Conservation (phyloP, 2,888 invertebrate genomes). For the Venusia cambrica region DNA sequence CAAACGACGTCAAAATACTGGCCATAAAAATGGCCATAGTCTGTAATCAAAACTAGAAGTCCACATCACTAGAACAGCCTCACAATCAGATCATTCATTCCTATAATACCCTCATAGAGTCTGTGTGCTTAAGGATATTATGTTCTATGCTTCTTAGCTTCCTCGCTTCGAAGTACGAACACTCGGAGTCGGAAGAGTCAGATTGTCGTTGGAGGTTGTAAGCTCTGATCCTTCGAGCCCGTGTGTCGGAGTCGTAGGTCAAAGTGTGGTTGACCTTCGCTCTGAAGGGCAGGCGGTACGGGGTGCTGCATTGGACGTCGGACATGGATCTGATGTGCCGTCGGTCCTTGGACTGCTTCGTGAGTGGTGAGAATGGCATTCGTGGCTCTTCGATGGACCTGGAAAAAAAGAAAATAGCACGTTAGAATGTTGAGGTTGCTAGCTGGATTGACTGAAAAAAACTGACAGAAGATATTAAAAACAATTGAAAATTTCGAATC, state of each 20-base stretch:
- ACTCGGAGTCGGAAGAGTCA: conserved; percentile 70
- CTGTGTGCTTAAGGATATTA: conserved; percentile 67
- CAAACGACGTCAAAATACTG: too few species aligned
- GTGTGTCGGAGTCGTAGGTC: conserved; percentile 68
- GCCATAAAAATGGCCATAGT: too few species aligned
- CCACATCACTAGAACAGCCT: too few species aligned
- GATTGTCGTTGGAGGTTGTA: conserved; percentile 48
- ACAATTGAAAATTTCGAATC: too few species aligned
- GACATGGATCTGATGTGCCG: conserved; percentile 75
- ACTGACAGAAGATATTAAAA: too few species aligned
- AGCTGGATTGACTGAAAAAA: too few species aligned
- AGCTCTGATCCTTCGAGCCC: conserved; percentile 52
- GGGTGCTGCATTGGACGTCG: conserved; percentile 72
- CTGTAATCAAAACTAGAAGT: conserved; percentile 50
- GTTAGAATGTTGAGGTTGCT: conserved; percentile 5
- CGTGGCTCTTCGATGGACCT: conserved; percentile 60
- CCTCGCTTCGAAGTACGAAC: conserved; percentile 51
- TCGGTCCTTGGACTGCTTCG: conserved; percentile 62
- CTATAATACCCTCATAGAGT: conserved; percentile 73
- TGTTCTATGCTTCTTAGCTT: conserved; percentile 57
- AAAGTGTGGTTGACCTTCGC: conserved; percentile 57
- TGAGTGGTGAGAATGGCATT: conserved; percentile 57
- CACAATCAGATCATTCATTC: conserved; percentile 38
- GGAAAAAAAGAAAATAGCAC: conserved; percentile 42
- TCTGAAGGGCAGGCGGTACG: conserved; percentile 59